Evolutionary conservation across 30 jellyfish, hydroid and myxozoan species (phyloP), one percentile per base, ranked within the genome.

Genomic region (Aurelia coerulea): DNA sequence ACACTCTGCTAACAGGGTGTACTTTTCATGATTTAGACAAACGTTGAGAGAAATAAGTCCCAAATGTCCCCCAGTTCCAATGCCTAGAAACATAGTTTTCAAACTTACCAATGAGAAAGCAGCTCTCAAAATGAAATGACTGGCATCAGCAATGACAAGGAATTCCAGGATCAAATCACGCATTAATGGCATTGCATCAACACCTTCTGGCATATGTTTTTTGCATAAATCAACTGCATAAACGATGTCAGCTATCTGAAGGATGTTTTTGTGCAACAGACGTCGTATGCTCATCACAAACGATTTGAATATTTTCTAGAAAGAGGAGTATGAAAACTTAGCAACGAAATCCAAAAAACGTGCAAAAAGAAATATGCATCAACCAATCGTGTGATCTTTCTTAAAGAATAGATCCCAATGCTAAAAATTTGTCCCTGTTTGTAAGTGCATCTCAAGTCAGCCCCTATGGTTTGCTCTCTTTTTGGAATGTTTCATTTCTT

Each of bases 61-160:
- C 10, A 9, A 39, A 9, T 39, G 0, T 39, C 51, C 51, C 9
- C 6, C 51, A 39, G 51, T 39, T 39, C 8, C 51, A 39, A 39
- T 39, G 51, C 51, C 9, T 39, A 39, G 51, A 9, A 39, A 39
- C 51, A 39, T 39, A 39, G 51, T 9, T 46, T 13, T 60, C 41
- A 50, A 18, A n/a, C 76, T 23, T 81, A 81, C 91, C 77, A 68
- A 4, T 49, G 91, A 49, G 35, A 81, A 71, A 1, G 54, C 62
- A 46, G 54, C 91, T 56, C 82, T 56, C 12, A 68, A 19, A n/a
- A 81, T 68, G 16, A 12, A 68, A 52, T 68, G 84, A 41, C 91
- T 81, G 12, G 78, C 91, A 66, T 81, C 53, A 11, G 91, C 91
- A 49, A 12, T 37, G 8, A 58, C 63, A 10, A 81, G 74, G 77